Percentiles rank a stretch among this genome's conserved stretches.
These are phyloP conservation scores for Chelmon rostratus DNA, from an alignment of 2,797 vertebrate genomes.

Conservation along the genomic window DNA sequence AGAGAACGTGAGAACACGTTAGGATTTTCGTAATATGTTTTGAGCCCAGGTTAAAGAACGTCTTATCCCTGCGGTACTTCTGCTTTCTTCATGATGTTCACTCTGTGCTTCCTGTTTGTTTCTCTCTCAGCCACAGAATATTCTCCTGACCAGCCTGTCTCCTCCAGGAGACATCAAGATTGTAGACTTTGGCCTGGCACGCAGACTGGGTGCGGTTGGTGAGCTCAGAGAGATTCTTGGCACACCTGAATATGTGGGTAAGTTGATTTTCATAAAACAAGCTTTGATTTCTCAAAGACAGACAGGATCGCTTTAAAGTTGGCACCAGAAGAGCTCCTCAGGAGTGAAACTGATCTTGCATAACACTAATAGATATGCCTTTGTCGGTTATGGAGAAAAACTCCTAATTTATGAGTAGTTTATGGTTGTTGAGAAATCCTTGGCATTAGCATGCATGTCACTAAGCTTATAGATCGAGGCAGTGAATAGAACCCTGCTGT, in stretches of 20 bases:
- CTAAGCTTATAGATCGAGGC: too few relatives aligned
- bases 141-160: slow-evolving; percentile 90
- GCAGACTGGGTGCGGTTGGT: slow-evolving; percentile 88
- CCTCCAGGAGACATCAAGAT: slow-evolving; percentile 97
- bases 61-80: not conserved
- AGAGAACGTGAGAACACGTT: not conserved
- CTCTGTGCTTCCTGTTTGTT: slow-evolving; percentile 14
- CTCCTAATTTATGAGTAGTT: not conserved
- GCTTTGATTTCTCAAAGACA: slow-evolving; percentile 10
- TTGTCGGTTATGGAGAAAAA: not conserved
- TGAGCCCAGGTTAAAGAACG: not conserved
- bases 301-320: slow-evolving; percentile 1
- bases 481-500: too few relatives aligned
- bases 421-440: not conserved
- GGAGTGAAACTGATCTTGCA: not conserved
- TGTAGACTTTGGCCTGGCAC: slow-evolving; percentile 97
- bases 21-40: not conserved
- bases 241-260: slow-evolving; percentile 97
- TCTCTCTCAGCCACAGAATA: slow-evolving; percentile 93
- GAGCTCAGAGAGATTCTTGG: slow-evolving; percentile 97
- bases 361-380: not conserved
- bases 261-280: slow-evolving; percentile 39
- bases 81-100: slow-evolving; percentile 18
- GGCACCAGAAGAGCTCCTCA: not conserved
- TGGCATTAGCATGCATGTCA: not conserved